These are phyloP conservation scores for Auanema freiburgensis DNA, from an alignment of 2,888 invertebrate genomes.

Conservation along the genomic window DNA sequence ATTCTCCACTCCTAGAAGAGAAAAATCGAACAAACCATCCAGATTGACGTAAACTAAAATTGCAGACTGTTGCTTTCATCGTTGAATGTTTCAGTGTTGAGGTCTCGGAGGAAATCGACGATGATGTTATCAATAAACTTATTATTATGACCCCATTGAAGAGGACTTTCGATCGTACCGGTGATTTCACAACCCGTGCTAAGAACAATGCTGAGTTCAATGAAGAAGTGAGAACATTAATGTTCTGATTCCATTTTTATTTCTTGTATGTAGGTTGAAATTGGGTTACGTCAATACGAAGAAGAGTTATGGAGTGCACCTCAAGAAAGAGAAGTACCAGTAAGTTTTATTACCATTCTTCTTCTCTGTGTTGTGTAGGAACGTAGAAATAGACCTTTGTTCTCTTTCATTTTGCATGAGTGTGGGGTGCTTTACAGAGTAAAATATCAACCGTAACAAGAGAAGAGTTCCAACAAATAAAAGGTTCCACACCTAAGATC, in stretches of 20 bases:
- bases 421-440: constrained; percentile 27
- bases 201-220: constrained; percentile 93
- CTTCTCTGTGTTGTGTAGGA: neutral
- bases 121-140: constrained; percentile 68
- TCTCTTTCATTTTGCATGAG: constrained; percentile 13
- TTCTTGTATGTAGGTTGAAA: constrained; percentile 77
- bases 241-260: constrained; percentile 85
- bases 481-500: constrained; percentile 20
- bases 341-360: constrained; percentile 19
- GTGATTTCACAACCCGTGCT: constrained; percentile 76
- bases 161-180: constrained; percentile 79
- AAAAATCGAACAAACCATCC: constrained; percentile 24
- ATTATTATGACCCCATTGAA: constrained; percentile 85
- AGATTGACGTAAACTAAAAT: constrained; percentile 14
- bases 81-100: constrained; percentile 25
- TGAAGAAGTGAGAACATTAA: constrained; percentile 93
- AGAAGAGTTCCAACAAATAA: constrained; percentile 47
- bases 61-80: constrained; percentile 1
- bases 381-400: constrained; percentile 6
- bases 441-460: constrained; percentile 52
- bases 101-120: constrained; percentile 68
- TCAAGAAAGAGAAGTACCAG: constrained; percentile 37
- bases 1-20: constrained; percentile 28
- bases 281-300: constrained; percentile 93
- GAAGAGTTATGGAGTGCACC: constrained; percentile 80